Evolutionary conservation across 2,888 invertebrate species (phyloP).

Genomic region (Helleia helle): DNA sequence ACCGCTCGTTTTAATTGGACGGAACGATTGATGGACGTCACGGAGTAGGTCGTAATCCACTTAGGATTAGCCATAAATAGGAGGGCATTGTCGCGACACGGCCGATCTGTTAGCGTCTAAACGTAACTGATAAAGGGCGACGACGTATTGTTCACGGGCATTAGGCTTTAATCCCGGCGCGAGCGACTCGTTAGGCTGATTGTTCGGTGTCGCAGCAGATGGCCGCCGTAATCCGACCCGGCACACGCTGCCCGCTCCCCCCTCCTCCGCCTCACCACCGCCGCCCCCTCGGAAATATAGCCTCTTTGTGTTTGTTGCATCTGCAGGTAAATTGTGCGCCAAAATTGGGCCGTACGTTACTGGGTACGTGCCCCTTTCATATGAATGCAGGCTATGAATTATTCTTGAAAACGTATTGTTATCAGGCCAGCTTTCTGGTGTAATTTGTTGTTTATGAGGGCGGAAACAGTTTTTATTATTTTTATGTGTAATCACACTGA

Average conservation of each 20-base stretch:
- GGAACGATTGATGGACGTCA: conserved; percentile 21
- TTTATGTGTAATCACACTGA: conserved; percentile 7
- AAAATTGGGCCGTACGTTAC: conserved; percentile 63
- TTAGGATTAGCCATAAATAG: conserved; percentile 68
- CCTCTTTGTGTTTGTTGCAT: conserved; percentile 71
- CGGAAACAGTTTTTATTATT: conserved; percentile 19
- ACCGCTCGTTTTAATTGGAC: conserved; percentile 16
- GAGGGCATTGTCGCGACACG: conserved; percentile 58
- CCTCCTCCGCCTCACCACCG: conserved; percentile 25
- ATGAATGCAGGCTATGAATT: conserved; percentile 61
- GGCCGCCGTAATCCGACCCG: conserved; percentile 66
- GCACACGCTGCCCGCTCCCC: conserved; percentile 21
- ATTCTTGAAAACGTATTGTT: conserved; percentile 65
- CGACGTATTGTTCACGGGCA: conserved; percentile 61
- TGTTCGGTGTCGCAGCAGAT: conserved; percentile 66
- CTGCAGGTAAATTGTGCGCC: conserved; percentile 70
- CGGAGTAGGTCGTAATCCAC: conserved; percentile 54
- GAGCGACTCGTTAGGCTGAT: conserved; percentile 67
- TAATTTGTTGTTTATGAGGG: conserved; percentile 28
- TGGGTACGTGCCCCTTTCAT: conserved; percentile 43
- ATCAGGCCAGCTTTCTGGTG: conserved; percentile 45
- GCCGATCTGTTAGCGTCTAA: conserved; percentile 66
- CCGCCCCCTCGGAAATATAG: conserved; percentile 44
- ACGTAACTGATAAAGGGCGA: conserved; percentile 34
- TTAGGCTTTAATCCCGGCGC: conserved; percentile 69